Percentiles rank a stretch among this genome's conserved stretches.
Evolutionary conservation across 2,113 vertebrate species (phyloP).

Genomic region (Himantopus leucocephalus): DNA sequence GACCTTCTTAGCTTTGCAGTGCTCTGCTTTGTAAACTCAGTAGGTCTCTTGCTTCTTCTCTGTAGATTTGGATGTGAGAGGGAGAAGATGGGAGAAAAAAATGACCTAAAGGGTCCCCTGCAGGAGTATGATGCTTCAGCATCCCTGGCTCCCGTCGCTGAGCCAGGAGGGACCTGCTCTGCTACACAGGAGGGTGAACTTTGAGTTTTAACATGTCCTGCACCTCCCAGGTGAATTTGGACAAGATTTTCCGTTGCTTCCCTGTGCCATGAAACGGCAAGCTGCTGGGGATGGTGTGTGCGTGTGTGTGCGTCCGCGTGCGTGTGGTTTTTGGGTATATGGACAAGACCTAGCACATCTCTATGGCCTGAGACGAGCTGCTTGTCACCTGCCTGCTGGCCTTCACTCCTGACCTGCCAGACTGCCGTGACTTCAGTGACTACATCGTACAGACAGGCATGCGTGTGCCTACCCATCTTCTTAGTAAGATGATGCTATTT

Average conservation of each 20-base stretch:
- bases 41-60: background rate
- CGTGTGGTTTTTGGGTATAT: rapidly evolving
- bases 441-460: background rate
- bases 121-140: no score
- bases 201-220: background rate
- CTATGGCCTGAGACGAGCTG: background rate
- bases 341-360: background rate
- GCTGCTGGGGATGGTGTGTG: background rate
- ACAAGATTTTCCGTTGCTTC: background rate
- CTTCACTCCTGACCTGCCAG: background rate
- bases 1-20: background rate
- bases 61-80: background rate
- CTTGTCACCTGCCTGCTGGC: background rate
- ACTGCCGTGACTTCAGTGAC: background rate
- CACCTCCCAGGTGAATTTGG: background rate
- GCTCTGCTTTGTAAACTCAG: background rate
- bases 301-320: no score
- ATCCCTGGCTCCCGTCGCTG: background rate
- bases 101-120: background rate
- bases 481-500: background rate
- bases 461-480: background rate
- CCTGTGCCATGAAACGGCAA: background rate
- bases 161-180: background rate
- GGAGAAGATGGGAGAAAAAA: background rate
- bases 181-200: background rate